These are phyloP conservation scores for Ethmia dodecea DNA, from an alignment of 2,888 invertebrate species.

Conservation along the genomic window DNA sequence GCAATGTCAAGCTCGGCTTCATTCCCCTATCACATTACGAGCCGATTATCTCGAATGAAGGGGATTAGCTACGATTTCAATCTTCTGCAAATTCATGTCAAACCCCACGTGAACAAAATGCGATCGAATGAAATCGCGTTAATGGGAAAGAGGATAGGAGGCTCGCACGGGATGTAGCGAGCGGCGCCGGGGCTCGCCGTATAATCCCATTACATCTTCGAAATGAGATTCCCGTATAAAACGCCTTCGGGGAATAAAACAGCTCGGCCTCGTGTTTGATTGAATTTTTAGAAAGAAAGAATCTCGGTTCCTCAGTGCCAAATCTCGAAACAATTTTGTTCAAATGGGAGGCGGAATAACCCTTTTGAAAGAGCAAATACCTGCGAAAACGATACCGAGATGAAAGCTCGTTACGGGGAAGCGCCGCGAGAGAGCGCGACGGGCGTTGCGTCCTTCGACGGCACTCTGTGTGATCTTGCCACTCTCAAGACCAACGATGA, in stretches of 20 bases:
- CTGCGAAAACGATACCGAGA: too few species aligned
- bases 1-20: too few species aligned
- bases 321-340: neutral
- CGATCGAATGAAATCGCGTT: neutral
- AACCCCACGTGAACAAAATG: neutral
- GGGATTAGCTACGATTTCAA: too few species aligned
- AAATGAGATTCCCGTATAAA: neutral
- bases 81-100: too few species aligned
- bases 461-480: too few species aligned
- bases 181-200: neutral
- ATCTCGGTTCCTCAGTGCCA: neutral
- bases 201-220: neutral
- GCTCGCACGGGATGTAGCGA: neutral
- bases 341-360: neutral
- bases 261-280: neutral
- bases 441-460: too few species aligned
- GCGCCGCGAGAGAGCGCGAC: too few species aligned
- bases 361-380: too few species aligned
- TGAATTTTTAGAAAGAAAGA: neutral
- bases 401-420: too few species aligned
- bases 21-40: too few species aligned
- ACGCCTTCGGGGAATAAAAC: neutral
- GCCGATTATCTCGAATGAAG: too few species aligned
- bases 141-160: neutral
- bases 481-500: too few species aligned